Evolutionary conservation across 2,797 vertebrate genomes (phyloP).

Genomic region (Spinibarbus caldwelli): DNA sequence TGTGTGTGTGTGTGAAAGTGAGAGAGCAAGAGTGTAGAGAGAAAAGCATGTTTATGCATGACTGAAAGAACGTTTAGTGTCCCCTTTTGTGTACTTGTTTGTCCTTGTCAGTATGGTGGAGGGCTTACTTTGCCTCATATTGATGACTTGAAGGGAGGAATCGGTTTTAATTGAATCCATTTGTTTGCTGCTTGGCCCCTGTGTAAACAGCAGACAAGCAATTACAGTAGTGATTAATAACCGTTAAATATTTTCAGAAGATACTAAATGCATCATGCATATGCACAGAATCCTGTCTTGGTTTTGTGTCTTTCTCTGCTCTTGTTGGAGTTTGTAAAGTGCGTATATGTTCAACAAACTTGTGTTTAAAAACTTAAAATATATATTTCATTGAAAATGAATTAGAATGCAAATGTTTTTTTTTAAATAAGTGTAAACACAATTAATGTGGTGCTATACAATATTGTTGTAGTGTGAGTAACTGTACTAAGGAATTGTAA

Average conservation of each 20-base stretch:
- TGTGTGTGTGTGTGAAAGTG: constrained; percentile 7
- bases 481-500: not conserved
- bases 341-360: not conserved
- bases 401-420: not conserved
- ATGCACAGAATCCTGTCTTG: constrained; percentile 29
- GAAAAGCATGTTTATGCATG: constrained; percentile 48
- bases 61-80: constrained; percentile 51
- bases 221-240: constrained; percentile 79
- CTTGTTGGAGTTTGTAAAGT: not conserved
- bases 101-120: constrained; percentile 64
- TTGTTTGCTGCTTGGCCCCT: constrained; percentile 76
- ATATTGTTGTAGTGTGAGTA: not conserved
- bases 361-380: not conserved
- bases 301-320: not conserved
- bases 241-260: constrained; percentile 69
- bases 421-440: not conserved
- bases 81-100: constrained; percentile 58
- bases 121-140: constrained; percentile 68
- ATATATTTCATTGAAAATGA: not conserved
- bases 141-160: constrained; percentile 72
- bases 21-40: constrained; percentile 1
- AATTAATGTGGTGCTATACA: not conserved
- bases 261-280: constrained; percentile 65
- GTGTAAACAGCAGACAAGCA: constrained; percentile 78
- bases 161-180: constrained; percentile 74